A percentile compares a stretch with the other conserved stretches of the same genome.
phyloP scores from a whole-genome alignment of 2,888 invertebrate genomes.

The Willowsia nigromaculata region DNA sequence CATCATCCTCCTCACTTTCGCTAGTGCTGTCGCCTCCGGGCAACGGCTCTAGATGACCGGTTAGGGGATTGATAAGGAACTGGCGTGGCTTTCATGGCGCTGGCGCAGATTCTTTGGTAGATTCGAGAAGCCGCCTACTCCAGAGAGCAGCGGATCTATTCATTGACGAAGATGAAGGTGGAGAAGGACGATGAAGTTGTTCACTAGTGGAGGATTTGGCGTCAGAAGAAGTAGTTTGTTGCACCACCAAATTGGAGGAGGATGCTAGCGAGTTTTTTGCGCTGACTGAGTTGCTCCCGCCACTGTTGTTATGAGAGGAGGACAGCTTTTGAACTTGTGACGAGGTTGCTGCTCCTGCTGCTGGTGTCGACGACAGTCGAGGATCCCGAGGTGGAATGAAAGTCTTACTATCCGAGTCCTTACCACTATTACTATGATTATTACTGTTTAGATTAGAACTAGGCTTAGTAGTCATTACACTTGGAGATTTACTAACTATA shows the following conservation, averaged over 20 bases:
- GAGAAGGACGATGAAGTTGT: not conserved
- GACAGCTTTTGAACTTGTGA: constrained; percentile 67
- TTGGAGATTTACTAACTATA: constrained; percentile 67
- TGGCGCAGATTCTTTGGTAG: not conserved
- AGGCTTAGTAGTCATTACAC: constrained; percentile 29
- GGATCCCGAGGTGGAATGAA: constrained; percentile 73
- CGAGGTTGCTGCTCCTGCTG: not conserved
- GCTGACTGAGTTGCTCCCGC: constrained; percentile 49
- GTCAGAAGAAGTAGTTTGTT: constrained; percentile 61
- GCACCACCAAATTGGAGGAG: constrained; percentile 61
- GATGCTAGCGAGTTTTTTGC: not conserved
- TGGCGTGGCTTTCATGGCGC: constrained; percentile 84
- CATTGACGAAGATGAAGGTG: too few species aligned
- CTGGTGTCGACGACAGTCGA: constrained; percentile 44
- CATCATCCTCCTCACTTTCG: constrained; percentile 84
- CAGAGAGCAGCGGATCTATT: constrained; percentile 34
- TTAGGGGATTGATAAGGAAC: constrained; percentile 93
- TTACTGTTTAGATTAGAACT: constrained; percentile 48
- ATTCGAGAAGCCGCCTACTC: constrained; percentile 2
- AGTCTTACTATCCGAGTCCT: constrained; percentile 62
- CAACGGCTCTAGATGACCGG: constrained; percentile 90
- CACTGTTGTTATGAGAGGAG: constrained; percentile 6
- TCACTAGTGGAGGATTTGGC: constrained; percentile 73
- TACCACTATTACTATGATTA: constrained; percentile 28
- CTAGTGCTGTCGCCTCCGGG: constrained; percentile 86